Base-by-base conservation (phyloP, 2,113 vertebrate species). In the Pavo muticus region DNA sequence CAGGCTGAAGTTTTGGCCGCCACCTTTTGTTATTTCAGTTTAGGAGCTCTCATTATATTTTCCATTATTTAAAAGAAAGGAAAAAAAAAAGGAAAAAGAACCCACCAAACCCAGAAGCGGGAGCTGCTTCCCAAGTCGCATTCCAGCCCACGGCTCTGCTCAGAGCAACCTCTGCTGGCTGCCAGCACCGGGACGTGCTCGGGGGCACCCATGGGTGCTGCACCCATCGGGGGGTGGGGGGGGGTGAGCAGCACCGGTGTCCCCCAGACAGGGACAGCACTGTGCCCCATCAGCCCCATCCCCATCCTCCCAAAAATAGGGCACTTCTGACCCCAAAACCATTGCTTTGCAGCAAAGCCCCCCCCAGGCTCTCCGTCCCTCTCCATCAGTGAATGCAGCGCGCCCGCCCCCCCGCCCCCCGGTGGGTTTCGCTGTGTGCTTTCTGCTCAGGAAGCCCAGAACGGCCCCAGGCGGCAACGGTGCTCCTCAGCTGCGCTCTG, bases 41-140 rank as follows among this genome's bases (percentile, higher is more conserved):
- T 83, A 70, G 59, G 73, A 47, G 18, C 91, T 56, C 81, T 73
- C 92, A 95, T 95, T 96, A 91, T 23, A 93, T 95, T 96, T 96
- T 95, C 95, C 94, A 91, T 93, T 82, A 92, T 94, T 87, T 50
- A 63, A 59, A 80, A 59, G 35, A n/a, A 57, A 68, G 27, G 45
- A n/a, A 37, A 44, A n/a, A 56, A 37, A 18, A 50, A 37, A 4
- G 8, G 50, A 13, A 7, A 21, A 24, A 27, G 15, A 24, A 14
- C 7, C 50, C 50, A 52, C 50, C 50, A 27, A 29, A 52, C 8
- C 50, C 54, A 56, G 39, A 27, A 37, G 23, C 16, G 14, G 32
- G 5, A 90, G 32, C 56, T 3, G 65, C 88, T 91, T 93, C 90
- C 73, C 90, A 65, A 73, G 60, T 37, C 35, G 3, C 25, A 65